These are phyloP conservation scores for Archegozetes longisetosus DNA, from an alignment of 1,140 invertebrate species.

Conservation along the genomic window DNA sequence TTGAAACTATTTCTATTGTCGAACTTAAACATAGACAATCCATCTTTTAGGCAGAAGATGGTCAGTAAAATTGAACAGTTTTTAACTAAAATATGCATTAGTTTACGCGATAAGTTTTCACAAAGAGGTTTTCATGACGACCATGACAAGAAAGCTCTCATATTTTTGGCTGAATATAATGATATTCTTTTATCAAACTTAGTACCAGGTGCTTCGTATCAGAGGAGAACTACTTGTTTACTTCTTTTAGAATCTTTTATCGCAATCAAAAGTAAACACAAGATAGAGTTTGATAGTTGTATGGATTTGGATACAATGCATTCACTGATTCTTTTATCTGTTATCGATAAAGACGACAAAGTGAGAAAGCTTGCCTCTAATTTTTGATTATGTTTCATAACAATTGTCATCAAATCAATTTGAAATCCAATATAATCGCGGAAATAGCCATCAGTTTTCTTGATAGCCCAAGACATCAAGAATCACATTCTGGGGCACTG, in stretches of 20 bases:
- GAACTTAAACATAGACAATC: slow-evolving; percentile 10
- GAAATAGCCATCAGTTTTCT: neutral
- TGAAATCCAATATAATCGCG: neutral
- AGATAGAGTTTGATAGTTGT: neutral
- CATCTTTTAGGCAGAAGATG: slow-evolving; percentile 9
- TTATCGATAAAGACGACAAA: slow-evolving; percentile 13
- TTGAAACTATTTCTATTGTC: neutral
- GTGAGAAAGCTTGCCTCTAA: neutral
- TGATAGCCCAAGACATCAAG: slow-evolving; percentile 6
- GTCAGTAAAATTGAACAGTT: slow-evolving; percentile 6
- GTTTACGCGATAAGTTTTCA: neutral
- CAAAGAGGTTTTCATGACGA: neutral
- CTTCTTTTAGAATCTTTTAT: neutral
- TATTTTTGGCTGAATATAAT: neutral
- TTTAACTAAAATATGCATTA: neutral
- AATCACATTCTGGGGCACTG: slow-evolving; percentile 4
- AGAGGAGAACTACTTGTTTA: slow-evolving; percentile 4
- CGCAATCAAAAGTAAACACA: neutral
- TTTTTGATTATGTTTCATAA: slow-evolving; percentile 1
- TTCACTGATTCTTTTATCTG: neutral
- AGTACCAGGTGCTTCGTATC: slow-evolving; percentile 6
- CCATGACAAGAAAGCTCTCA: neutral
- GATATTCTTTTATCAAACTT: neutral
- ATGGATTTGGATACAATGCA: neutral
- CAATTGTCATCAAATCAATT: neutral